A percentile compares a stretch with the other conserved stretches of the same genome.
Conservation (phyloP, 2,797 vertebrate genomes). For the Uromys caudimaculatus region DNA sequence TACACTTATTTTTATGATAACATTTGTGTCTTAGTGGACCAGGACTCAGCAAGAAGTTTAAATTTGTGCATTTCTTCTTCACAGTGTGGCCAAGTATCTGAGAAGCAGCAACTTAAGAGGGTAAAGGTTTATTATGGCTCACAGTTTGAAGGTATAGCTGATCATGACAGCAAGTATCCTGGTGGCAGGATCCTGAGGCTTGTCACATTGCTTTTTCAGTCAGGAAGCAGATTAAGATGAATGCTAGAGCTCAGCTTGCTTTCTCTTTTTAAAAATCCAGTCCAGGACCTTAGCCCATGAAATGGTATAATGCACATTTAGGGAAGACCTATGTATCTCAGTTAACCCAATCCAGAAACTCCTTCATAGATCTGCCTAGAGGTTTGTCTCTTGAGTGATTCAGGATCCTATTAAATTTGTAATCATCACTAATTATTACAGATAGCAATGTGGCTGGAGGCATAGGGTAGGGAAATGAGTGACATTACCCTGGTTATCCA, state of each 20-base stretch:
- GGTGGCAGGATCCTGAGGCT: not conserved
- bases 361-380: not conserved
- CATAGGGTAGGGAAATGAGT: not conserved
- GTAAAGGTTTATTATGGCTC: not conserved
- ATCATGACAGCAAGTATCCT: not conserved
- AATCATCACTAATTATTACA: not conserved
- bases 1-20: conserved; percentile 7
- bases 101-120: not conserved
- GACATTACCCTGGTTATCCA: not conserved
- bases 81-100: not conserved
- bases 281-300: not conserved
- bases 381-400: not conserved
- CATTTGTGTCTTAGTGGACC: not conserved
- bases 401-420: not conserved
- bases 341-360: not conserved
- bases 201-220: not conserved
- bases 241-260: not conserved
- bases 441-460: not conserved
- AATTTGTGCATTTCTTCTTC: not conserved
- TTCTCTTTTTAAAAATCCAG: not conserved
- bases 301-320: not conserved
- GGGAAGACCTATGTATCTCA: not conserved
- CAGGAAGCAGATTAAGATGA: not conserved
- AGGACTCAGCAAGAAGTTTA: not conserved
- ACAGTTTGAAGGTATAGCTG: not conserved